phyloP scores from a whole-genome alignment of 2,113 vertebrate genomes.

The Poeciliopsis prolifica region DNA sequence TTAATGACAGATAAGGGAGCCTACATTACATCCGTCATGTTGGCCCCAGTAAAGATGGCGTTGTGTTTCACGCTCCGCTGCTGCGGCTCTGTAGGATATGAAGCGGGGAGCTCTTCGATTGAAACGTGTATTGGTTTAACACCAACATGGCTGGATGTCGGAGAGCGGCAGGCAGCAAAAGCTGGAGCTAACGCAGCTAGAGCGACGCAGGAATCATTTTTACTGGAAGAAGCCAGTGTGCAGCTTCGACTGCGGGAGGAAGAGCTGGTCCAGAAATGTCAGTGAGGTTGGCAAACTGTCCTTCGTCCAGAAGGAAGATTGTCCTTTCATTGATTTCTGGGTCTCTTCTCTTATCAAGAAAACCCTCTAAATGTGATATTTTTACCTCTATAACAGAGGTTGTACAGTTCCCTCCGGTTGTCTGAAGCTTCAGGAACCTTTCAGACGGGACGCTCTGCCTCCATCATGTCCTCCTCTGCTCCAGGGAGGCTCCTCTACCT shows the following conservation, averaged over 20 bases:
- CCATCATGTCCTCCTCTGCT: neutral
- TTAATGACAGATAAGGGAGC: slow-evolving; percentile 67
- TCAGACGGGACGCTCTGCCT: too few relatives aligned
- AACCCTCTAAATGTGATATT: too few relatives aligned
- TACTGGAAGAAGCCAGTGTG: neutral
- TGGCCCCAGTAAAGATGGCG: slow-evolving; percentile 43
- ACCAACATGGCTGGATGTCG: slow-evolving; percentile 48
- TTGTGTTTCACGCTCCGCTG: slow-evolving; percentile 29
- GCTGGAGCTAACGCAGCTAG: neutral
- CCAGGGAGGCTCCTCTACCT: slow-evolving; percentile 27
- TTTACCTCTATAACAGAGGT: too few relatives aligned
- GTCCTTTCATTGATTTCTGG: neutral
- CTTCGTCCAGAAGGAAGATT: neutral
- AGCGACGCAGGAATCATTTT: neutral
- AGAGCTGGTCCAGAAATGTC: neutral
- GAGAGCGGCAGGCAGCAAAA: slow-evolving; percentile 25
- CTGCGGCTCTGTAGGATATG: slow-evolving; percentile 26
- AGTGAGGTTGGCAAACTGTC: neutral
- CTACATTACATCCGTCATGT: slow-evolving; percentile 58
- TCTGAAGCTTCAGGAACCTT: too few relatives aligned
- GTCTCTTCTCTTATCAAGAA: too few relatives aligned
- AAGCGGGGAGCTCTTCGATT: slow-evolving; percentile 31
- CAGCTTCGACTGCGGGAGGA: neutral
- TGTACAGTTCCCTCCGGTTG: too few relatives aligned
- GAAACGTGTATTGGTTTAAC: slow-evolving; percentile 57